Evolutionary conservation across 2,888 invertebrate species (phyloP).

Genomic region (Agyllia agylla): DNA sequence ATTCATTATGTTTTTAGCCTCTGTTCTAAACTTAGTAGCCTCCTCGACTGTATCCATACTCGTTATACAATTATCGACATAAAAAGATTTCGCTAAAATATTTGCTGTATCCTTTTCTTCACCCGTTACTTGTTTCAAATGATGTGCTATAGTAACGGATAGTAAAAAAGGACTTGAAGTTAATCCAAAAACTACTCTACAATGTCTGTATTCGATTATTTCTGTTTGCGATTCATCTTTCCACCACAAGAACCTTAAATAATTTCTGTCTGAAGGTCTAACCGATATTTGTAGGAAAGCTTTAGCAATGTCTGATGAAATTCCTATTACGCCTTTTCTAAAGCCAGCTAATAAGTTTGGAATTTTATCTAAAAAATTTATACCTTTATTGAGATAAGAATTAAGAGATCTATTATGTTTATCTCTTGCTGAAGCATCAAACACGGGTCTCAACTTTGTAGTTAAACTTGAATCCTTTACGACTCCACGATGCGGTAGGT

Average conservation of each 20-base stretch:
- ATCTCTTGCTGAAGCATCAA: too few species aligned
- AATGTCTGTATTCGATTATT: not conserved
- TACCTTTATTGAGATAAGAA: too few species aligned
- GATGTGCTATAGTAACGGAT: not conserved
- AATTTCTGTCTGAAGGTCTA: not conserved
- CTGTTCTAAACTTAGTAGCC: too few species aligned
- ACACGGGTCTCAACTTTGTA: too few species aligned
- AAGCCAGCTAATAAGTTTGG: too few species aligned
- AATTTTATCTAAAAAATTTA: too few species aligned
- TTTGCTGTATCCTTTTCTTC: not conserved
- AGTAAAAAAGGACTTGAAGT: not conserved
- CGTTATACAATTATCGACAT: not conserved
- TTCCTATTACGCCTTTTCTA: too few species aligned
- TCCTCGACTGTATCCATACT: not conserved
- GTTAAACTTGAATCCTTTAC: not conserved
- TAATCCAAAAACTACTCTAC: not conserved
- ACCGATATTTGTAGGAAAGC: too few species aligned
- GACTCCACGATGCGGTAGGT: not conserved
- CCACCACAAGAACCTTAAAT: not conserved
- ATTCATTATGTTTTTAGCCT: too few species aligned
- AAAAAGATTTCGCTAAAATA: not conserved
- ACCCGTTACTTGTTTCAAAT: not conserved
- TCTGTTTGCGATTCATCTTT: not conserved
- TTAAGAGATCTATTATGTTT: too few species aligned
- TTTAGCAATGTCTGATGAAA: too few species aligned